Evolutionary conservation across 2,797 vertebrate species (phyloP).

Genomic region (Sciaenops ocellatus): DNA sequence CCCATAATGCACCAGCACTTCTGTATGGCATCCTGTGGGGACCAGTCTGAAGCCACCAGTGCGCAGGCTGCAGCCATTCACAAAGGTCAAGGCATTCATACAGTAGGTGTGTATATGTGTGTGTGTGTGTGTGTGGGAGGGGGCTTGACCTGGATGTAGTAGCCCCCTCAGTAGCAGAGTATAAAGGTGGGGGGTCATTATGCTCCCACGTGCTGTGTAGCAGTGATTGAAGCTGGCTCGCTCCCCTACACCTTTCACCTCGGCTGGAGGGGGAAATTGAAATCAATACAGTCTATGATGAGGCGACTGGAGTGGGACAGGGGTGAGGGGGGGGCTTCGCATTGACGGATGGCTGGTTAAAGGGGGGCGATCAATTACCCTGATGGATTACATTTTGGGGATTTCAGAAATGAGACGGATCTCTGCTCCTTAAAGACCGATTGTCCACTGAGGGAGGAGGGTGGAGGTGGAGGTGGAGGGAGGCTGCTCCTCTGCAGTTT

Average conservation of each 20-base stretch:
- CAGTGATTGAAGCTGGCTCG: constrained; percentile 61
- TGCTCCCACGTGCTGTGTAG: constrained; percentile 38
- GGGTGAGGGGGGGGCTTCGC: constrained; percentile 16
- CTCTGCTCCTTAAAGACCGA: constrained; percentile 58
- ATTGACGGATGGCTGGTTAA: constrained; percentile 79
- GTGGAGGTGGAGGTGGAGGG: background rate
- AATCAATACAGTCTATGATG: constrained; percentile 82
- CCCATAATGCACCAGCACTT: constrained; percentile 68
- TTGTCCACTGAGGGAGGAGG: constrained; percentile 27
- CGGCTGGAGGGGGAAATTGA: constrained; percentile 70
- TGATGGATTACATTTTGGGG: constrained; percentile 79
- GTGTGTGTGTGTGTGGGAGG: background rate
- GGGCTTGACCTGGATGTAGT: constrained; percentile 75
- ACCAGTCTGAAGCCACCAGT: constrained; percentile 42
- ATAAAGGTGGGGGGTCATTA: constrained; percentile 65
- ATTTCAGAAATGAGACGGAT: constrained; percentile 68
- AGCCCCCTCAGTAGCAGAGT: constrained; percentile 23
- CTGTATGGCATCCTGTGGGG: constrained; percentile 33
- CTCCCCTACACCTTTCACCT: constrained; percentile 74
- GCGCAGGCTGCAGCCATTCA: constrained; percentile 1
- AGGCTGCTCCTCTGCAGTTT: constrained; percentile 49
- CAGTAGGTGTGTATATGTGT: constrained; percentile 25
- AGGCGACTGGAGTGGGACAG: constrained; percentile 65
- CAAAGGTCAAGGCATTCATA: constrained; percentile 27
- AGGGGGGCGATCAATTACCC: constrained; percentile 76